These are phyloP conservation scores for Gonioctena quinquepunctata DNA, from an alignment of 1,140 invertebrate species.

Conservation along the genomic window DNA sequence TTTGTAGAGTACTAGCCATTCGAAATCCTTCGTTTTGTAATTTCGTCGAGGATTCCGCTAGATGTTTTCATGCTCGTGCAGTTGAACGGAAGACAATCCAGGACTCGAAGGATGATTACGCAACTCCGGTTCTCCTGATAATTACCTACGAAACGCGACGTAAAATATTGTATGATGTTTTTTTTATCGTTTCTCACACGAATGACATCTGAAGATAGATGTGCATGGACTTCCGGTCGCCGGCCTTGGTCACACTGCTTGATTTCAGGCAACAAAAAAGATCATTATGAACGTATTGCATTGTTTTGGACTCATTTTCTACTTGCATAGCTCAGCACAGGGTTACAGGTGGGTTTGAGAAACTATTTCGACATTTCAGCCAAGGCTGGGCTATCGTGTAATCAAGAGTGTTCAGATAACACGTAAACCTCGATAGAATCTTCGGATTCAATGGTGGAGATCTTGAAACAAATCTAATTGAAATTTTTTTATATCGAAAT, in stretches of 20 bases:
- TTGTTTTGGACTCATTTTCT: conserved; percentile 8
- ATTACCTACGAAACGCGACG: conserved; percentile 30
- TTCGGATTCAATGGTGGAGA: no score
- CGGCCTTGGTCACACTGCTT: conserved; percentile 52
- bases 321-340: neutral
- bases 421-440: no score
- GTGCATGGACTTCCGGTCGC: conserved; percentile 47
- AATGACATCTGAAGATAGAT: conserved; percentile 54
- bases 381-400: neutral
- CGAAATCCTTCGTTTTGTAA: no score
- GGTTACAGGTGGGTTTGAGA: neutral
- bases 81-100: no score
- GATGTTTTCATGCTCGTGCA: neutral
- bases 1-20: no score
- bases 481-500: no score
- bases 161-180: conserved; percentile 33
- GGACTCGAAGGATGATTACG: conserved; percentile 13
- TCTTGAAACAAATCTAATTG: no score
- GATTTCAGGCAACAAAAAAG: conserved; percentile 43
- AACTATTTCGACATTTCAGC: neutral
- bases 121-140: conserved; percentile 31
- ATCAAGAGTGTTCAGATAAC: neutral
- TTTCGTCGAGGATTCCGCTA: no score
- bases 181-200: conserved; percentile 52
- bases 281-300: conserved; percentile 24